Evolutionary conservation across 2,113 vertebrate species (phyloP), one percentile per base, ranked within the genome.

Genomic region (Anguilla rostrata): DNA sequence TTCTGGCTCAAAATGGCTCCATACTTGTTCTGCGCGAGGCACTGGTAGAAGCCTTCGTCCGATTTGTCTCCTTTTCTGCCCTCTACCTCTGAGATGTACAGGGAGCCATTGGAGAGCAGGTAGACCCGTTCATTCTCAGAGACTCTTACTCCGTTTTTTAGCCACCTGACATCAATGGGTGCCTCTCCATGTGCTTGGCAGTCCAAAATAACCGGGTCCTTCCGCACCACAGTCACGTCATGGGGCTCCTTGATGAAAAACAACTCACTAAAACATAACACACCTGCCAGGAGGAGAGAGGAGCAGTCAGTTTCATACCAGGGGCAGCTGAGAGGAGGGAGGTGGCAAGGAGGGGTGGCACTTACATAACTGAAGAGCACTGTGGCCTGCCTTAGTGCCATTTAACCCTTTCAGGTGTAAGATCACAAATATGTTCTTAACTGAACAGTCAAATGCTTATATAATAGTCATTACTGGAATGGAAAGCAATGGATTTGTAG

Each of bases 1-100:
- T 97, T 99, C 94, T 97, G 97, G 94, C 98, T 99, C 88, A 99
- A 94, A 92, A 99, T 96, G 88, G 98, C 97, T 92, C 98, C 98
- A 0, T 97, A 96, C 93, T 96, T 97, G 95, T 99, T 99, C 89
- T 97, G 90, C 9, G 97, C 97, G 91, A 99, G 94, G 91, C 98
- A 99, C 92, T 98, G 98, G 92, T 99, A 99, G 94, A 96, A 95
- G 90, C 97, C 98, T 95, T 98, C 96, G 89, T 98, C 97, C 12
- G 96, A 96, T n/a, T 92, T 91, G 66, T 96, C 97, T 90, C 94
- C 94, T 85, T 91, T 92, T 83, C 93, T 94, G 87, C 96, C 95
- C 90, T 96, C 96, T 91, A 96, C 95, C 90, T 95, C 96, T 88
- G 93, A 95, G 94, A 99, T 97, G 90, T 95, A 97, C 86, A 99